A percentile compares a stretch with the other conserved stretches of the same genome.
Evolutionary conservation across 2,113 vertebrate genomes (phyloP).

Genomic region (Enhydra lutris): DNA sequence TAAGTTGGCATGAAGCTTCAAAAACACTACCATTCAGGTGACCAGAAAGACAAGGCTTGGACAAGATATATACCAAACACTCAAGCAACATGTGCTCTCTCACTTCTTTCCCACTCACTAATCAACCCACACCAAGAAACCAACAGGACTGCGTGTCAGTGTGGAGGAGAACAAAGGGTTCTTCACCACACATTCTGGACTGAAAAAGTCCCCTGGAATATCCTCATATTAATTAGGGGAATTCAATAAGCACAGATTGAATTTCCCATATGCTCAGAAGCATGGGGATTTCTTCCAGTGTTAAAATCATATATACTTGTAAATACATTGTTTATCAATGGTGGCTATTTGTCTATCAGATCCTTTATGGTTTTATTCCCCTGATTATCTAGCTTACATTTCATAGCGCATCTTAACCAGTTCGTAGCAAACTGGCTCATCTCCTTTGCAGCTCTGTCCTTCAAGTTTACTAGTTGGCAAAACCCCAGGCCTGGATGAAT

Average conservation of each 20-base stretch:
- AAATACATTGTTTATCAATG: background rate
- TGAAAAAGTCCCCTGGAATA: background rate
- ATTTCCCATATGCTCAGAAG: background rate
- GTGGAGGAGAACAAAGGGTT: background rate
- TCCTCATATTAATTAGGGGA: background rate
- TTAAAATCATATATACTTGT: background rate
- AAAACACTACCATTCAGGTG: background rate
- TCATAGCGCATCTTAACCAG: background rate
- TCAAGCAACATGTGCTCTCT: background rate
- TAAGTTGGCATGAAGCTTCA: background rate
- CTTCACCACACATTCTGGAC: background rate
- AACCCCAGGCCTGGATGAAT: background rate
- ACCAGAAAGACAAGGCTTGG: background rate
- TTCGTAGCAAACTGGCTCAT: background rate
- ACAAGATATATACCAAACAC: background rate
- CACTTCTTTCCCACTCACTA: background rate
- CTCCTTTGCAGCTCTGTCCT: background rate
- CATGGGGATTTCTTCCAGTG: background rate
- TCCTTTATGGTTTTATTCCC: background rate
- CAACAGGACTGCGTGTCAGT: background rate
- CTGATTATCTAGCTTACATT: background rate
- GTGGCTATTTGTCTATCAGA: background rate
- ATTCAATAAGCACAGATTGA: background rate
- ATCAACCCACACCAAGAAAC: background rate
- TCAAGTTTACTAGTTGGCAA: background rate